Evolutionary conservation across 2,888 invertebrate genomes (phyloP).

Genomic region (Patella caerulea): DNA sequence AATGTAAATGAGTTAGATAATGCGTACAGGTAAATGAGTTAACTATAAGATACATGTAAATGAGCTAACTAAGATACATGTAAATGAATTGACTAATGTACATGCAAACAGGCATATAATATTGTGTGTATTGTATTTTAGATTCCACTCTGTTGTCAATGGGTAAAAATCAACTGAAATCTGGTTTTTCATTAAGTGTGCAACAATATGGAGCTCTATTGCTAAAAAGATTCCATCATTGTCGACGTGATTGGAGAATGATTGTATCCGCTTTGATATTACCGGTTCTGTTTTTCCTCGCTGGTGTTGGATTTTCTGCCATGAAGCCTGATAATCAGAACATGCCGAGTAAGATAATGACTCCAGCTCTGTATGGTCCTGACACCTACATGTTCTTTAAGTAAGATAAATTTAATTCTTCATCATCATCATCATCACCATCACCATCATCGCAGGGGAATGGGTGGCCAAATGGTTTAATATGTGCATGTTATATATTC

Average conservation of each 20-base stretch:
- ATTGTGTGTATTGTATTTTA: too few relatives aligned
- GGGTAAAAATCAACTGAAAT: constrained; percentile 4
- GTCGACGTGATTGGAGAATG: constrained; percentile 66
- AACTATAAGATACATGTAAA: too few relatives aligned
- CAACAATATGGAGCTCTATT: constrained; percentile 63
- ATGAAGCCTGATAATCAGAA: constrained; percentile 57
- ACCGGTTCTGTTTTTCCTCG: constrained; percentile 67
- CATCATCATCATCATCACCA: not conserved
- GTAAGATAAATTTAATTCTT: constrained; percentile 40
- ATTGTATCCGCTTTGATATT: constrained; percentile 66
- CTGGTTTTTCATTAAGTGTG: constrained; percentile 39
- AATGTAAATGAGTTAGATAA: too few relatives aligned
- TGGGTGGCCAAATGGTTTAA: not conserved
- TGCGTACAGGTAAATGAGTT: too few relatives aligned
- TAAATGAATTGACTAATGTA: too few relatives aligned
- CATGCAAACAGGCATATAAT: too few relatives aligned
- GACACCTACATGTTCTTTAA: constrained; percentile 60
- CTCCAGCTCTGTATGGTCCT: constrained; percentile 69
- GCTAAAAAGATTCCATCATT: constrained; percentile 70
- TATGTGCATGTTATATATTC: not conserved
- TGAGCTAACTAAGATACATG: too few relatives aligned
- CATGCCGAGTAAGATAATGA: constrained; percentile 61
- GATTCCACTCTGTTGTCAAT: too few relatives aligned
- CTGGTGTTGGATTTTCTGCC: constrained; percentile 68
- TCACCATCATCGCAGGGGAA: not conserved